phyloP scores from a whole-genome alignment of 2,888 invertebrate species.

The Cynaeus angustus region DNA sequence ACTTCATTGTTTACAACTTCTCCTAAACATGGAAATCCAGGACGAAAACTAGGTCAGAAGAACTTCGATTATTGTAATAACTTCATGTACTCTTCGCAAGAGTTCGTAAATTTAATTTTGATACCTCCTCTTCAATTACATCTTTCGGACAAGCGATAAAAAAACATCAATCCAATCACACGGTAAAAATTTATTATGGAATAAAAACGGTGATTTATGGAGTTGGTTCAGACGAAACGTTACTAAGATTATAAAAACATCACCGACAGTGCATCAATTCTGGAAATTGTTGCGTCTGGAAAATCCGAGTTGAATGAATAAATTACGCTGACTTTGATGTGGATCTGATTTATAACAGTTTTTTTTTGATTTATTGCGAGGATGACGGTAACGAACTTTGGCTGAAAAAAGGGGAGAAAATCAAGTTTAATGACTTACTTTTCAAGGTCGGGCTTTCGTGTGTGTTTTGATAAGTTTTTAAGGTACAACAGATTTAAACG shows the following conservation, averaged over 20 bases:
- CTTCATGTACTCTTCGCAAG: no score
- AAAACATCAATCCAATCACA: conserved; percentile 7
- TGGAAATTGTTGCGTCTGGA: conserved; percentile 24
- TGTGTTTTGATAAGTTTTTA: no score
- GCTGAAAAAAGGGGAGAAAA: background rate
- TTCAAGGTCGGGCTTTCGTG: no score
- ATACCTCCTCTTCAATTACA: background rate
- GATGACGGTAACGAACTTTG: conserved; percentile 8
- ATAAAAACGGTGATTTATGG: conserved; percentile 17
- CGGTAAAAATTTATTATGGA: conserved; percentile 10
- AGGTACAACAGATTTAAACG: no score
- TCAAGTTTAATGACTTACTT: no score
- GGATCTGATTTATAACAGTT: conserved; percentile 17
- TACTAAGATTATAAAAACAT: background rate
- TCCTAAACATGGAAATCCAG: conserved; percentile 3
- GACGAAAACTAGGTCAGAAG: conserved; percentile 1
- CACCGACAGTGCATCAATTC: background rate
- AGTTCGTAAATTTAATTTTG: background rate
- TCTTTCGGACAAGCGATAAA: conserved; percentile 1
- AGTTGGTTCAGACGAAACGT: background rate
- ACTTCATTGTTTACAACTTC: background rate
- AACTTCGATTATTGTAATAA: background rate
- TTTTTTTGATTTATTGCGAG: conserved; percentile 14
- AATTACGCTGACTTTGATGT: conserved; percentile 9
- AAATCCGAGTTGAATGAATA: conserved; percentile 8